These are phyloP conservation scores for Caenorhabditis becei DNA, from an alignment of 2,888 invertebrate species.

Conservation along the genomic window DNA sequence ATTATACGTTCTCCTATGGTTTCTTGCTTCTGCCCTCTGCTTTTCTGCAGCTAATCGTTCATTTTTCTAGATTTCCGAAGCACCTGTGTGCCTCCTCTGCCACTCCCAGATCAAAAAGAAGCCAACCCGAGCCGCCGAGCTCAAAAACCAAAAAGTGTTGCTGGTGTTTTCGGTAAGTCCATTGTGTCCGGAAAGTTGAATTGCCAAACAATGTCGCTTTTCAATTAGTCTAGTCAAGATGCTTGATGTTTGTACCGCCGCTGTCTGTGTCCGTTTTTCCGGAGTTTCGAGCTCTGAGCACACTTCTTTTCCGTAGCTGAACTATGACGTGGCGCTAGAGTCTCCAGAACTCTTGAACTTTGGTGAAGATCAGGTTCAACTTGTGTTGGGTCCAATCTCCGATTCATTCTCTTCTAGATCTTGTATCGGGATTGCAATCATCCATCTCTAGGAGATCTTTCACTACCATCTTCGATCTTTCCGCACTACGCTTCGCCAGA, in stretches of 20 bases:
- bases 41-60: background rate
- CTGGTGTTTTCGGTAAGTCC: slow-evolving; percentile 48
- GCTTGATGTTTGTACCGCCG: slow-evolving; percentile 12
- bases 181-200: slow-evolving; percentile 13
- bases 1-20: background rate
- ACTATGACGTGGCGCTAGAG: slow-evolving; percentile 8
- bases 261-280: background rate
- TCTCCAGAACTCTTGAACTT: background rate
- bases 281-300: background rate
- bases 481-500: background rate
- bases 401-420: background rate
- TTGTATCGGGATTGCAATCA: background rate
- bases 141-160: slow-evolving; percentile 51
- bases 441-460: background rate
- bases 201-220: slow-evolving; percentile 17
- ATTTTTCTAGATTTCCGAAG: slow-evolving; percentile 23
- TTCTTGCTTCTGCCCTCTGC: background rate
- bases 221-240: slow-evolving; percentile 18
- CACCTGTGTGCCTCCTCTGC: background rate
- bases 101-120: slow-evolving; percentile 16
- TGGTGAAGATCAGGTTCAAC: background rate
- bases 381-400: background rate
- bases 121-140: slow-evolving; percentile 25
- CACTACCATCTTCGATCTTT: background rate
- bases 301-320: background rate